Base-by-base conservation (phyloP, 2,797 vertebrate genomes). In the Sparidentex hasta region DNA sequence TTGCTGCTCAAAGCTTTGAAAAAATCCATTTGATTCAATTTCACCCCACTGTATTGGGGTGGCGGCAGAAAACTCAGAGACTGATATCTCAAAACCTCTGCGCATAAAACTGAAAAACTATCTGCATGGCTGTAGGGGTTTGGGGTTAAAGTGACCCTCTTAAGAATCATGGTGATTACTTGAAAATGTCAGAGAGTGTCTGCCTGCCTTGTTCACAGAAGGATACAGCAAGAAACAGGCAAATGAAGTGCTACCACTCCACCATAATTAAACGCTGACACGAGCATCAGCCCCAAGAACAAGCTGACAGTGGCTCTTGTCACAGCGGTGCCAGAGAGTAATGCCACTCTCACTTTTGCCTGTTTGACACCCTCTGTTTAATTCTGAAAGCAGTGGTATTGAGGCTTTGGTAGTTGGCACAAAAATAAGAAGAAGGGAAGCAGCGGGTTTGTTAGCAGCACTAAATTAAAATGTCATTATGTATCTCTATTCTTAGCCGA, bases 401-500 rank as follows among this genome's bases (percentile, higher is more conserved):
- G 48, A 82, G 73, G 78, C 72, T 88, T 87, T 87, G 86, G 68
- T 86, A 77, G 84, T 61, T 87, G 48, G 58, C 70, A 89, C 82
- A 86, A 81, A 88, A 88, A 72, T 50, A 76, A 79, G 55, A 20
- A 66, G 82, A 88, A 67, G 43, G 46, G 55, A 81, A 86, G 65
- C 78, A 72, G 75, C 13, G 62, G 85, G 81, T 88, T 84, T 82
- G 78, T 90, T 86, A 88, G 82, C 78, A 87, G 87, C 87, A 87
- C 90, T 85, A 87, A 92, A 92, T 93, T 93, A 91, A 91, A 93
- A 93, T 93, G 91, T 90, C 92, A 93, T 92, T 86, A 90, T 82
- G 86, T 82, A 38, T 84, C 76, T 87, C 88, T 91, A 90, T 92
- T 90, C 86, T 89, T 88, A 88, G 89, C 76, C 4, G 64, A 84